phyloP scores from a whole-genome alignment of 2,797 vertebrate genomes.

The Danio albolineatus region DNA sequence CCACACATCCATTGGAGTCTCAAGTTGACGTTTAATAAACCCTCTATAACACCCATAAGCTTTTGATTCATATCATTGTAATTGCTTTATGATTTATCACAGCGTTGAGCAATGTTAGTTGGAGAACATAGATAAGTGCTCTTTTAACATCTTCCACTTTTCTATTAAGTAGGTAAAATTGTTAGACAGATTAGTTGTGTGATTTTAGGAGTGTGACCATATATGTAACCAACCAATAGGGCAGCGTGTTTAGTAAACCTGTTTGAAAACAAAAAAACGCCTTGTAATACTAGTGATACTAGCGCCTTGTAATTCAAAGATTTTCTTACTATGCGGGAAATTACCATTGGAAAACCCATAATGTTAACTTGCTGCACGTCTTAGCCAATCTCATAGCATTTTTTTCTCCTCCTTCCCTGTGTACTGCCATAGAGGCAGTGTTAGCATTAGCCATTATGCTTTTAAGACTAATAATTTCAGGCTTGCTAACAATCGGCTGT shows the following conservation, averaged over 20 bases:
- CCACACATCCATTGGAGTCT: constrained; percentile 45
- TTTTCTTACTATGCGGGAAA: too few relatives aligned
- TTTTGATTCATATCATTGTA: neutral
- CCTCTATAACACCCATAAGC: constrained; percentile 8
- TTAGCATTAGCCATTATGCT: too few relatives aligned
- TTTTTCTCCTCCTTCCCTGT: too few relatives aligned
- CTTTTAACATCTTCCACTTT: too few relatives aligned
- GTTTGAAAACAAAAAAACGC: neutral
- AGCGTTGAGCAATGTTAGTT: neutral
- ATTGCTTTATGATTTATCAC: constrained; percentile 1
- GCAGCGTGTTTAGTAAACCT: neutral
- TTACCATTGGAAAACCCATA: too few relatives aligned
- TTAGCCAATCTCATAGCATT: too few relatives aligned
- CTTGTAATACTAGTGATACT: neutral
- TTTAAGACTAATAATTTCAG: too few relatives aligned
- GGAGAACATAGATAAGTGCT: neutral
- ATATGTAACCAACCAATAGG: neutral
- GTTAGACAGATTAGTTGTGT: neutral
- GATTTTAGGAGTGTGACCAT: neutral
- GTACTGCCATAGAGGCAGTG: too few relatives aligned
- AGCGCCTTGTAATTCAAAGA: too few relatives aligned
- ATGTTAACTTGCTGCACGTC: too few relatives aligned
- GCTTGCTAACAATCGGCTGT: too few relatives aligned
- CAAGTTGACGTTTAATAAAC: constrained; percentile 21
- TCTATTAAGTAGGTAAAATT: too few relatives aligned